A percentile compares a stretch with the other conserved stretches of the same genome.
Evolutionary conservation across 2,888 invertebrate species (phyloP).

Genomic region (Leucania comma): DNA sequence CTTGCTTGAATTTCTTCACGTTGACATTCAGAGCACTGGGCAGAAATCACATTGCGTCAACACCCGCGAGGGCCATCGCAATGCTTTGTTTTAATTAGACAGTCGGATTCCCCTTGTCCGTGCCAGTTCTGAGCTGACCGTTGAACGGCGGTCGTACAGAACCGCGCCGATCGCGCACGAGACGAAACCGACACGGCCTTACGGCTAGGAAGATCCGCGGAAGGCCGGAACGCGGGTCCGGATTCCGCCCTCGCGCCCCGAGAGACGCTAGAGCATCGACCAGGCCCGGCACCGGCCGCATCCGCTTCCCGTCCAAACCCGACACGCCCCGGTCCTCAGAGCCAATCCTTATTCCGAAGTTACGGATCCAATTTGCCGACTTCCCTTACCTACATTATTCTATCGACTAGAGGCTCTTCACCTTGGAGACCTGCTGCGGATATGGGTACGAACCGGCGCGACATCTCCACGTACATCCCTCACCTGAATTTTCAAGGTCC

Average conservation of each 20-base stretch:
- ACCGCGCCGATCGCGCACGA: conserved; percentile 42
- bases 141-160: conserved; percentile 79
- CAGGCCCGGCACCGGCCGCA: background rate
- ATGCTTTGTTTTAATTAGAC: too few species aligned
- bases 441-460: conserved; percentile 91
- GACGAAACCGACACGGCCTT: conserved; percentile 67
- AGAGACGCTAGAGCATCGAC: background rate
- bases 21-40: too few species aligned
- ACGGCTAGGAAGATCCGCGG: conserved; percentile 23
- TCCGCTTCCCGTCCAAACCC: conserved; percentile 15
- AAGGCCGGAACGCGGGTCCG: conserved; percentile 64
- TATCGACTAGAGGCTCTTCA: conserved; percentile 73
- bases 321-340: conserved; percentile 81
- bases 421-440: conserved; percentile 94
- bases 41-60: too few species aligned
- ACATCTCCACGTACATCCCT: conserved; percentile 77
- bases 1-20: too few species aligned
- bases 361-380: conserved; percentile 93
- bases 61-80: too few species aligned
- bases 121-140: conserved; percentile 47
- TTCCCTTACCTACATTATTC: conserved; percentile 93
- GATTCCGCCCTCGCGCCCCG: conserved; percentile 3
- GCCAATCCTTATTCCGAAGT: conserved; percentile 94
- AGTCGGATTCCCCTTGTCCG: too few species aligned
- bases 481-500: conserved; percentile 80